phyloP scores from a whole-genome alignment of 2,113 vertebrate genomes.

The Microtus ochrogaster region DNA sequence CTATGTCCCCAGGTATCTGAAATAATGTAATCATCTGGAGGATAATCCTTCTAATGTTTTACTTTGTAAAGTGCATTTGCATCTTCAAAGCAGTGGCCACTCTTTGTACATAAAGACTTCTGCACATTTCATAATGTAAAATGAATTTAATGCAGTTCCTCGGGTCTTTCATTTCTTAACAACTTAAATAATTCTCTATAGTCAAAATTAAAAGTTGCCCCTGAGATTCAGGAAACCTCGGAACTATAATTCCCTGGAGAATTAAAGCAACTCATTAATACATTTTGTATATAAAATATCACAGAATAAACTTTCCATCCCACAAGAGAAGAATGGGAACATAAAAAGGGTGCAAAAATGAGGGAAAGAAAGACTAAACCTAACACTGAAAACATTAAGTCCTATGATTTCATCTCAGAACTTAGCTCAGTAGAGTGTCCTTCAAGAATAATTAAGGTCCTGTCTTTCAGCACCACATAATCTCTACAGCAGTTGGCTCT shows the following conservation, averaged over 20 bases:
- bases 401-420: background rate
- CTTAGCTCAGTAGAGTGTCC: background rate
- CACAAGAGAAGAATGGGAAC: background rate
- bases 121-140: background rate
- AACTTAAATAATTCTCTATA: background rate
- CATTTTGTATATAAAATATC: background rate
- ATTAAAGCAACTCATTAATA: background rate
- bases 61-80: background rate
- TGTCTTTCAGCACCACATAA: background rate
- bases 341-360: background rate
- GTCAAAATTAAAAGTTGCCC: background rate
- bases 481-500: background rate
- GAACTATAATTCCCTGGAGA: background rate
- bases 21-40: background rate
- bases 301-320: background rate
- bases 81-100: background rate
- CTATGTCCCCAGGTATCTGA: background rate
- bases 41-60: background rate
- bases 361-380: background rate
- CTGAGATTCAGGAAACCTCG: background rate
- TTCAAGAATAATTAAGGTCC: background rate
- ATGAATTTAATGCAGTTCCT: background rate
- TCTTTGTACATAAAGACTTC: background rate
- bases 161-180: background rate
- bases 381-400: background rate